Conservation (phyloP, 2,888 invertebrate species). For the Scaptodrosophila latifasciaeformis region DNA sequence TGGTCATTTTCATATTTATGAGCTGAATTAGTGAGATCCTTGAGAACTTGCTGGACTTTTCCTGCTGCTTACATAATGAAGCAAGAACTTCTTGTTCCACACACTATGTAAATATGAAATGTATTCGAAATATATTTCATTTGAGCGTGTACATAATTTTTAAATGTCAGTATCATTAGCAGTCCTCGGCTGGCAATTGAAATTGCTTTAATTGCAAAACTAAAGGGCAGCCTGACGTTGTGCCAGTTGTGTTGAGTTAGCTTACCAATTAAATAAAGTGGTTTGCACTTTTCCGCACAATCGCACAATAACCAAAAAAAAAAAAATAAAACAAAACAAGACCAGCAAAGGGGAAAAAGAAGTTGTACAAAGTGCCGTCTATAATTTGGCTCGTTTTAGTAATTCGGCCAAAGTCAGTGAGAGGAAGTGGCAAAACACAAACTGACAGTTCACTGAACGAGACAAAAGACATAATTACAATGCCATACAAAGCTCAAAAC, state of each 20-base stretch:
- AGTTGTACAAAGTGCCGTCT: background rate
- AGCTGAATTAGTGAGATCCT: background rate
- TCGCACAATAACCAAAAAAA: conserved; percentile 11
- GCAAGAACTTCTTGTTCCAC: background rate
- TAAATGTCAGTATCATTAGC: conserved; percentile 3
- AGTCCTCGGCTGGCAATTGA: background rate
- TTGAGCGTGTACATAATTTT: background rate
- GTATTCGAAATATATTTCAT: background rate
- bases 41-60: background rate
- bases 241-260: background rate
- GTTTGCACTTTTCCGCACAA: conserved; percentile 24
- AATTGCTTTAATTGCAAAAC: background rate
- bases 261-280: conserved; percentile 19
- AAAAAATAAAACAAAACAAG: background rate
- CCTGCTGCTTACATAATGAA: background rate
- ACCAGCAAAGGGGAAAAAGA: background rate
- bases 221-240: background rate
- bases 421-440: conserved; percentile 1
- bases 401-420: background rate
- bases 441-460: background rate
- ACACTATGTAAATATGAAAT: background rate
- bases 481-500: no score
- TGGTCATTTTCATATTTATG: background rate
- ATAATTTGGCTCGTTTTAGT: background rate
- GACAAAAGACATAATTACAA: conserved; percentile 5